Evolutionary conservation across 2,113 vertebrate species (phyloP).

Genomic region (Recurvirostra avosetta): DNA sequence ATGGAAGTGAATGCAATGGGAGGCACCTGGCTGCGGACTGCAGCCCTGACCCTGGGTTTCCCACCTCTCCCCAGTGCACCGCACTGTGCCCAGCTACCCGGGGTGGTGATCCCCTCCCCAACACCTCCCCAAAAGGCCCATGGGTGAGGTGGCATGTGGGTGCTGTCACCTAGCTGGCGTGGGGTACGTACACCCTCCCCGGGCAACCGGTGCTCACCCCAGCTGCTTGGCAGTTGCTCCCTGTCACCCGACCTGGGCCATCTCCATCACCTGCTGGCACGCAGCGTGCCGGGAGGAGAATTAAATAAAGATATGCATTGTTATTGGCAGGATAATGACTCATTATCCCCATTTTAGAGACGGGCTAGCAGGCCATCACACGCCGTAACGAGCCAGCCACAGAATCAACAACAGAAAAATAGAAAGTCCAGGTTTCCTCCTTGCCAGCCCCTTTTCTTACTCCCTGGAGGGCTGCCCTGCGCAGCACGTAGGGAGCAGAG

Average conservation of each 20-base stretch:
- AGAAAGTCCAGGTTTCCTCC: background rate
- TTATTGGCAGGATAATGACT: background rate
- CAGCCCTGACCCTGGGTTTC: background rate
- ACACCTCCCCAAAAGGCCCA: background rate
- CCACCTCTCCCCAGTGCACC: background rate
- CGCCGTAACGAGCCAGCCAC: background rate
- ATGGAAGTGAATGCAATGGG: background rate
- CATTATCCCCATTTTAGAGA: background rate
- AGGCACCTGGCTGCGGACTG: background rate
- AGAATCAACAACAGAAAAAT: background rate
- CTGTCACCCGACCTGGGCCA: background rate
- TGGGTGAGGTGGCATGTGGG: background rate
- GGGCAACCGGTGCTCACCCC: background rate
- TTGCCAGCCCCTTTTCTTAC: background rate
- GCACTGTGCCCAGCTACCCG: background rate
- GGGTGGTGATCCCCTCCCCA: background rate
- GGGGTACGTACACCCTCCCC: rapidly evolving
- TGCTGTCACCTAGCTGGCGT: rapidly evolving
- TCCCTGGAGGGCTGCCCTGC: background rate
- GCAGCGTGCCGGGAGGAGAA: rapidly evolving
- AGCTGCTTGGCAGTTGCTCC: rapidly evolving
- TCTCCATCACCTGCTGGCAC: background rate
- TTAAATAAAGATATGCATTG: background rate
- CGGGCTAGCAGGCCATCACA: background rate
- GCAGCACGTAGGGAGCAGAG: background rate